Evolutionary conservation across 92 coral and sea anemone species (phyloP).

Genomic region (Muricea muricata): DNA sequence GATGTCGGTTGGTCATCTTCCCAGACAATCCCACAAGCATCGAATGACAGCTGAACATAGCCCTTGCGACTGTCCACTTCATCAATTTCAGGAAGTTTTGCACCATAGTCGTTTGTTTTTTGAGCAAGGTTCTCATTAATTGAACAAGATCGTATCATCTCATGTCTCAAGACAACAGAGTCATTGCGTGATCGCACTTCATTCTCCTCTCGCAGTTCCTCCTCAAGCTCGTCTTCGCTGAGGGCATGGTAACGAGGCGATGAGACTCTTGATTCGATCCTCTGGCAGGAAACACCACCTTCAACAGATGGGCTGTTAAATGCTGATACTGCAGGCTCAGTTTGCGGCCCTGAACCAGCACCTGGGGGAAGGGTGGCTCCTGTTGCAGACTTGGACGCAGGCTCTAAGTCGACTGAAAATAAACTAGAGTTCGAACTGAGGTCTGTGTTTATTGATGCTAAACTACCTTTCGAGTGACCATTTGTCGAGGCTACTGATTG

Average conservation of each 20-base stretch:
- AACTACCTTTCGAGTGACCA: too few species aligned
- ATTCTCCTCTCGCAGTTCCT: constrained; percentile 29
- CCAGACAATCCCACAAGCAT: not conserved
- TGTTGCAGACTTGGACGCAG: not conserved
- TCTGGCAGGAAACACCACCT: not conserved
- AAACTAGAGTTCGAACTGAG: not conserved
- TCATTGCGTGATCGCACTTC: constrained; percentile 10
- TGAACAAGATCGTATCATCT: constrained; percentile 33
- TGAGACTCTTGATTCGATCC: not conserved
- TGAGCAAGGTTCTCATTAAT: not conserved
- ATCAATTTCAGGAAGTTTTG: not conserved
- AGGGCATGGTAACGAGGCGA: constrained; percentile 35
- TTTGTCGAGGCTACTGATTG: not conserved
- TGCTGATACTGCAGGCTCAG: not conserved
- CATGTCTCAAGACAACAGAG: constrained; percentile 34
- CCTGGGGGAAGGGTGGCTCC: not conserved
- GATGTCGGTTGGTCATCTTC: not conserved
- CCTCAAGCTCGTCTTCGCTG: constrained; percentile 29
- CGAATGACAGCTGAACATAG: constrained; percentile 17
- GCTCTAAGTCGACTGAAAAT: not conserved
- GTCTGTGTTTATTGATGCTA: too few species aligned
- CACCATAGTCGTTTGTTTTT: not conserved
- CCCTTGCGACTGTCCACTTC: constrained; percentile 1
- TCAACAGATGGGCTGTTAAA: not conserved
- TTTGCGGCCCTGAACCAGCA: not conserved